A percentile compares a stretch with the other conserved stretches of the same genome.
phyloP scores from a whole-genome alignment of 2,888 invertebrate genomes.

The Drosophila conformis region DNA sequence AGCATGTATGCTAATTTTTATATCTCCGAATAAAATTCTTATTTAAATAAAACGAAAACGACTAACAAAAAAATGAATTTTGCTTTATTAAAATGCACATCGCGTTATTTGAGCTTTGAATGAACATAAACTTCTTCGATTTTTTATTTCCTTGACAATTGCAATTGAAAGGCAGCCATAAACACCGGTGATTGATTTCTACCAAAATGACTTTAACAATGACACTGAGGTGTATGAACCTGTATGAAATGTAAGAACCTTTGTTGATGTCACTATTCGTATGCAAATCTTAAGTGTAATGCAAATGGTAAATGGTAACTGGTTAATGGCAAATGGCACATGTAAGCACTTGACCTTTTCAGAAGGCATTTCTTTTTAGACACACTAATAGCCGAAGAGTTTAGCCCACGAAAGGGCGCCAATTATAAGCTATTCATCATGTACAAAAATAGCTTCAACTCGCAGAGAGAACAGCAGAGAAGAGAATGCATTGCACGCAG shows the following conservation, averaged over 20 bases:
- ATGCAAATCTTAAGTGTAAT: constrained; percentile 34
- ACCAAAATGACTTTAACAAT: constrained; percentile 15
- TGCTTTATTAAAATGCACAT: constrained; percentile 39
- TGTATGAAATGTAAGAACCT: constrained; percentile 21
- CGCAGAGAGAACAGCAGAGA: constrained; percentile 1
- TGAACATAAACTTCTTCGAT: constrained; percentile 11
- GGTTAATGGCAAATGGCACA: constrained; percentile 15
- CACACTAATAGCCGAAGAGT: constrained; percentile 10
- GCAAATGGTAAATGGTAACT: constrained; percentile 12
- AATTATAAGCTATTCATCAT: constrained; percentile 43
- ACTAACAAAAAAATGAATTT: not conserved
- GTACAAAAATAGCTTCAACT: constrained; percentile 21
- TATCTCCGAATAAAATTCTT: not conserved
- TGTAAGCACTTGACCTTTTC: constrained; percentile 43
- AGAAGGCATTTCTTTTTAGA: constrained; percentile 9
- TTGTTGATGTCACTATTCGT: constrained; percentile 16
- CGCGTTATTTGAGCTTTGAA: constrained; percentile 3
- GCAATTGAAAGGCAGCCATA: constrained; percentile 37
- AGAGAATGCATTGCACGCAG: constrained; percentile 28
- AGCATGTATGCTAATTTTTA: not conserved
- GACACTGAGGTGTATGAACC: not conserved
- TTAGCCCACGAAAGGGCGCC: constrained; percentile 21
- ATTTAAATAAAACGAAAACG: not conserved
- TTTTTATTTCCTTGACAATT: constrained; percentile 31
- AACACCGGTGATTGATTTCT: constrained; percentile 41